Evolutionary conservation across 2,797 vertebrate genomes (phyloP).

Genomic region (Mormyrus proboscirostris): DNA sequence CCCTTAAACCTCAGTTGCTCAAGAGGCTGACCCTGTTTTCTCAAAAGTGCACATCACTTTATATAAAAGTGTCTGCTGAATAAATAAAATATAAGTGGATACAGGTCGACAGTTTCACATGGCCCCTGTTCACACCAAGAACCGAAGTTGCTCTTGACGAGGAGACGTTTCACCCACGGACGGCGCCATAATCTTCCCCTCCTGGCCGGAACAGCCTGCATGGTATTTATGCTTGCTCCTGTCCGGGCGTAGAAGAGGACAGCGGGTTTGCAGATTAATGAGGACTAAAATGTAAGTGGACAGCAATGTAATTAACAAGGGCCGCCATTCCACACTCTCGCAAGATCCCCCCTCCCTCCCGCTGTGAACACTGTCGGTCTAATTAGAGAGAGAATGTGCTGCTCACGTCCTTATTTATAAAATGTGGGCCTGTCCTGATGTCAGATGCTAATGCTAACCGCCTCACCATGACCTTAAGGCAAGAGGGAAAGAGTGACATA

Average conservation of each 20-base stretch:
- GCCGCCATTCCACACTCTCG: conserved; percentile 10
- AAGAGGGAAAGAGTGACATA: background rate
- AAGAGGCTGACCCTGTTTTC: background rate
- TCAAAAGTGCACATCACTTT: background rate
- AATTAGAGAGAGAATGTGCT: conserved; percentile 22
- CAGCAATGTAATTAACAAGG: conserved; percentile 30
- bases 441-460: background rate
- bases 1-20: background rate
- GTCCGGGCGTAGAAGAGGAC: conserved; percentile 6
- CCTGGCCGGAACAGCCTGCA: background rate
- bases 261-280: conserved; percentile 25
- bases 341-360: background rate
- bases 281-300: conserved; percentile 26
- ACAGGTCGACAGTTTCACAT: background rate
- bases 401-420: background rate
- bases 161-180: background rate
- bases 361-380: conserved; percentile 12
- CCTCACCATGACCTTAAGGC: background rate
- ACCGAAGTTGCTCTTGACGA: background rate
- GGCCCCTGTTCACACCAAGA: background rate
- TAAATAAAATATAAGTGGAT: background rate
- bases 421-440: background rate
- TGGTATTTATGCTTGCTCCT: conserved; percentile 17
- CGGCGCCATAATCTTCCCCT: background rate
- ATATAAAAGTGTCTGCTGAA: background rate